These are phyloP conservation scores for Perithous albicinctus DNA, from an alignment of 2,888 invertebrate genomes.

Conservation along the genomic window DNA sequence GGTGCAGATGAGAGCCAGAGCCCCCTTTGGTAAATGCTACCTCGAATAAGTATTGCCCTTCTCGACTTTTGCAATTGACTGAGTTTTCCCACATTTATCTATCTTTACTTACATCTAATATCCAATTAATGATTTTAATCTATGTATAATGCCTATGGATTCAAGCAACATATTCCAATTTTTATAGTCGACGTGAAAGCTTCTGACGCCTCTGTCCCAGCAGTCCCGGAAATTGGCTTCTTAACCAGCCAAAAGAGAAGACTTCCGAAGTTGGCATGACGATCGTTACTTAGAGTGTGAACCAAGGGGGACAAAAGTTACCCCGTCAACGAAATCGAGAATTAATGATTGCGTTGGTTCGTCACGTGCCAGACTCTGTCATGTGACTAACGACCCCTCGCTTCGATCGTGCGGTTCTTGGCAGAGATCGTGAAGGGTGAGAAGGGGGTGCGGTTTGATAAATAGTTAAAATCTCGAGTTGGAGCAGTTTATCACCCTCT, in stretches of 20 bases:
- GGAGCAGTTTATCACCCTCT: slow-evolving; percentile 23
- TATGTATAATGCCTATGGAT: slow-evolving; percentile 17
- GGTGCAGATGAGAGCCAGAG: slow-evolving; percentile 37
- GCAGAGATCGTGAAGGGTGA: slow-evolving; percentile 70
- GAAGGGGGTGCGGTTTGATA: slow-evolving; percentile 42
- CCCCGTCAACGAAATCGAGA: slow-evolving; percentile 65
- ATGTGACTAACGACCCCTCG: slow-evolving; percentile 75
- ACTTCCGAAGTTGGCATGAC: slow-evolving; percentile 22
- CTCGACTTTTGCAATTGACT: slow-evolving; percentile 13
- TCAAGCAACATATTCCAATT: slow-evolving; percentile 49
- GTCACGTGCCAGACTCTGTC: slow-evolving; percentile 76
- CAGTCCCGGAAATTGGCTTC: slow-evolving; percentile 66
- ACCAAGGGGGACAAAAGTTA: slow-evolving; percentile 72
- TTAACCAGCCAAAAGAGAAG: slow-evolving; percentile 53
- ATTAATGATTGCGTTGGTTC: slow-evolving; percentile 79
- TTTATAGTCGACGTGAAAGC: slow-evolving; percentile 16
- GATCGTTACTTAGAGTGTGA: slow-evolving; percentile 1
- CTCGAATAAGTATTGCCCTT: slow-evolving; percentile 60
- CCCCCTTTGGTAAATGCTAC: slow-evolving; percentile 9
- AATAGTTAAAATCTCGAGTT: slow-evolving; percentile 43
- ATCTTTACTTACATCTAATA: slow-evolving; percentile 16
- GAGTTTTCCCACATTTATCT: slow-evolving; percentile 6
- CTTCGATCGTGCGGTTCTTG: slow-evolving; percentile 51
- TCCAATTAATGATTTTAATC: slow-evolving; percentile 38
- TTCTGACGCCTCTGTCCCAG: slow-evolving; percentile 26